Evolutionary conservation across 2,113 vertebrate genomes (phyloP), one percentile per base, ranked within the genome.

Genomic region (Petaurus breviceps): DNA sequence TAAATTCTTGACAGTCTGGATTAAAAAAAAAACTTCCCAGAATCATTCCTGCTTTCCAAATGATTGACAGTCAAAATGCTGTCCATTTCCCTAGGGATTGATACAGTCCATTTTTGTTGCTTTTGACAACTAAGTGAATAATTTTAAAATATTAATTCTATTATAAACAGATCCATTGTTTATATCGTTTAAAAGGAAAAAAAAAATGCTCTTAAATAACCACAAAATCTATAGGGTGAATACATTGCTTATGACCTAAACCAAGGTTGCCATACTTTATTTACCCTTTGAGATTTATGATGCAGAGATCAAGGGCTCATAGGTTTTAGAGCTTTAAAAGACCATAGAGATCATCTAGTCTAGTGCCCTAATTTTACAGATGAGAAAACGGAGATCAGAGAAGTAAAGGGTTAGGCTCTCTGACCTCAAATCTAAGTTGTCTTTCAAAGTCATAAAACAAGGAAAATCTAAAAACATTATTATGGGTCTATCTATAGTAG

Each of bases 41-140:
- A 84, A 95, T 43, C 97, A 96, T 95, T 97, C 68, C 31, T 92
- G 50, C 95, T 96, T 95, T 95, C 94, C 93, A 91, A 77, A 84
- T n/a, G 8, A 16, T 90, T 8, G 68, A 28, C 57, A 84, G 96
- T 94, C 11, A 96, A 97, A 97, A 90, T 94, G 54, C 37, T 97
- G 97, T 97, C 93, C 23, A 57, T 97, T 94, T 92, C 90, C 97
- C 92, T 93, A 92, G n/a, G 51, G 61, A 90, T 52, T n/a, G 28
- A n/a, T 25, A 24, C 25, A 24, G 47, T 8, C 25, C 14, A 53
- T 52, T 89, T 93, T 54, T 37, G 37, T 52, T 93, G 50, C 94
- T 43, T 94, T 91, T 89, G 19, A 43, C 61, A 19, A 51, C 2
- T 84, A 3, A 84, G 6, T 92, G 93, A 96, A 95, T 47, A 97